phyloP scores from a whole-genome alignment of 2,113 vertebrate species.

The Limnothrissa miodon region DNA sequence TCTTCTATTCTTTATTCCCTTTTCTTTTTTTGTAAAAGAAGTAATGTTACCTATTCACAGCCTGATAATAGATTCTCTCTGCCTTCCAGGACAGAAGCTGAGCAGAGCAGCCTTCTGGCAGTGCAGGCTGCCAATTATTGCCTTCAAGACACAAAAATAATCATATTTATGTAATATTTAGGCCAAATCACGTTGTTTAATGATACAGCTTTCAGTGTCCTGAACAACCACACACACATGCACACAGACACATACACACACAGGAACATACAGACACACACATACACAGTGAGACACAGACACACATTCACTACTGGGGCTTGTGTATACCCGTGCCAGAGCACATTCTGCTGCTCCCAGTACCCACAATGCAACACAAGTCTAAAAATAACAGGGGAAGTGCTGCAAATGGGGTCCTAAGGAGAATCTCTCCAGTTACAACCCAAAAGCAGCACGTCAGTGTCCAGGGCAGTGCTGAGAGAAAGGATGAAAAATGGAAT shows the following conservation, averaged over 20 bases:
- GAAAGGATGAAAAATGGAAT: constrained; percentile 25
- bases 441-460: constrained; percentile 43
- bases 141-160: constrained; percentile 17
- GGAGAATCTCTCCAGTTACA: constrained; percentile 31
- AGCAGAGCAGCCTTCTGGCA: constrained; percentile 3
- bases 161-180: constrained; percentile 18
- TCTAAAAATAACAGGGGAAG: constrained; percentile 50
- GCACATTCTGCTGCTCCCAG: constrained; percentile 38
- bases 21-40: not conserved
- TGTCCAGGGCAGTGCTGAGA: constrained; percentile 31
- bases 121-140: constrained; percentile 4
- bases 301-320: constrained; percentile 3
- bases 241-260: not conserved
- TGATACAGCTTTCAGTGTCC: constrained; percentile 15
- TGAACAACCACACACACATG: not conserved
- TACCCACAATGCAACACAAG: constrained; percentile 51
- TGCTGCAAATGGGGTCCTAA: constrained; percentile 38
- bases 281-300: not conserved
- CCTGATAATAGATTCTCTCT: not conserved
- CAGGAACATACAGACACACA: not conserved
- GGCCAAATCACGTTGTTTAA: constrained; percentile 18
- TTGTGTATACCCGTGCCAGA: constrained; percentile 38
- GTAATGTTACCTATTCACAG: not conserved
- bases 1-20: not conserved
- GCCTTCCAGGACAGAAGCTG: constrained; percentile 6